Evolutionary conservation across 2,888 invertebrate genomes (phyloP), one percentile per base, ranked within the genome.

Genomic region (Artemia sp.): DNA sequence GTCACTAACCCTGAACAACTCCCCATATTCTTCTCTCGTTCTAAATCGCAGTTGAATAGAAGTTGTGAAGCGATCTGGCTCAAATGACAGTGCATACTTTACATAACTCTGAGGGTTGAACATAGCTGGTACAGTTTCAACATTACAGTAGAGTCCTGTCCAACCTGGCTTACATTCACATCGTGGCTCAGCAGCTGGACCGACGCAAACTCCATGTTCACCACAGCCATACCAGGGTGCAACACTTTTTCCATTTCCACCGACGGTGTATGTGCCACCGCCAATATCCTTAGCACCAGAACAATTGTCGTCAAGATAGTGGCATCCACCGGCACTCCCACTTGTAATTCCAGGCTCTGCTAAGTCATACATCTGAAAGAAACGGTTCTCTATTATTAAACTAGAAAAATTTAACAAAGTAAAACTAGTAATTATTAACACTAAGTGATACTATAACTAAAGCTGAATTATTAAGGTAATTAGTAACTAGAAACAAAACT

Each of bases 151-250:
- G 0, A 90, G 89, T 10, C 96, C 96, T 0, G 90, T 90, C 88
- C 89, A 98, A 11, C 97, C 97, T 0, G 96, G 93, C 74, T 89
- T 86, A 76, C 98, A 98, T 75, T 91, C 89, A 78, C 98, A 98
- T 72, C 88, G 85, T 24, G 72, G 77, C 74, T 90, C 90, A 51
- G 87, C 87, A 76, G 92, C 86, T 76, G 90, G 90, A 10, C 92
- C 94, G 12, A 92, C 87, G 78, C 96, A 96, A 38, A 88, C 88
- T n/a, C 95, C 94, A 75, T 93, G 92, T 76, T 92, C 90, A 87
- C 89, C 90, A 77, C 92, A 93, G 38, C 71, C 71, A 53, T 68
- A 68, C 51, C 19, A 68, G 9, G 68, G 68, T 68, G 52, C 68
- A 52, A 68, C 52, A 19, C 68, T 68, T 11, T 51, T 52, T 19